These are phyloP conservation scores for Porites lobata DNA, from an alignment of 92 coral and sea anemone species.

Conservation along the genomic window DNA sequence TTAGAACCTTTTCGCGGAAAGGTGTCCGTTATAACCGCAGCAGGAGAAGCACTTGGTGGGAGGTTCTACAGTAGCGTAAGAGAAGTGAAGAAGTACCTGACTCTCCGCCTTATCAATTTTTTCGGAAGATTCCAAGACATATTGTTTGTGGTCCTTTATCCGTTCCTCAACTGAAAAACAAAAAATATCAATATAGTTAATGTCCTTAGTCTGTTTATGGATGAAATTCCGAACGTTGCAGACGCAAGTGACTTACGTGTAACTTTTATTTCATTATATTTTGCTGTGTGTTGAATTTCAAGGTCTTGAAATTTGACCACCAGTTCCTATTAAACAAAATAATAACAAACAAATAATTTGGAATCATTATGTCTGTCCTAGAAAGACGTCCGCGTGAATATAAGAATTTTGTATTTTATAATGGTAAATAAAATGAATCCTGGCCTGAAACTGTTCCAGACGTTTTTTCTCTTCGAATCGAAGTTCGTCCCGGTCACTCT, in stretches of 20 bases:
- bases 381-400: background rate
- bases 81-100: conserved; percentile 56
- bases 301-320: conserved; percentile 93
- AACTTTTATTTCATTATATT: conserved; percentile 78
- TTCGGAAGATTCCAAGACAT: conserved; percentile 72
- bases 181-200: background rate
- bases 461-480: conserved; percentile 86
- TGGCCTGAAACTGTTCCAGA: conserved; percentile 91
- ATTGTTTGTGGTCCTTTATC: conserved; percentile 66
- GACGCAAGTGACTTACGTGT: conserved; percentile 67
- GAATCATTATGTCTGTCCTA: background rate
- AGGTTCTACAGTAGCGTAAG: background rate
- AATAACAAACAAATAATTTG: background rate
- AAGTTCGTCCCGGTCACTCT: conserved; percentile 93
- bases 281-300: conserved; percentile 90
- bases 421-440: background rate
- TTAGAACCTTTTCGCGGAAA: background rate
- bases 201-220: no score
- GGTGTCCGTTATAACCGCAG: background rate
- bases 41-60: background rate
- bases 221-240: no score
- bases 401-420: background rate
- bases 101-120: conserved; percentile 74
- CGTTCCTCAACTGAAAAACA: conserved; percentile 76
- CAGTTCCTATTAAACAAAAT: conserved; percentile 77